Base-by-base conservation (phyloP, 2,888 invertebrate species). In the Zaprionus obscuricornis region DNA sequence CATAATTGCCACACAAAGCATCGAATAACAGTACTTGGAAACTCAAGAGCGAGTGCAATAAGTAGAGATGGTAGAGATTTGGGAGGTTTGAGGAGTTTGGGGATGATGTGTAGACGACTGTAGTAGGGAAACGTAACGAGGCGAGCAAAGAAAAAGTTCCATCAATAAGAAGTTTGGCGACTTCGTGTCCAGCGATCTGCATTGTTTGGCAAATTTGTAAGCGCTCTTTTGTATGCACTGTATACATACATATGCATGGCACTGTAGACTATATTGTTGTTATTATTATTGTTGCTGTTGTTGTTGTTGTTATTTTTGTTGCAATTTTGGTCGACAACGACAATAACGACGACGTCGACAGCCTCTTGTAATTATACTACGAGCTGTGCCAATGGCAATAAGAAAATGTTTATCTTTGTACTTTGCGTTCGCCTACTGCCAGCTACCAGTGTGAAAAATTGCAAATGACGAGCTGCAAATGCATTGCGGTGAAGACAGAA, bases 191-290 rank as follows among this genome's bases (percentile, higher is more conserved):
- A 67, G 77, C 73, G 79, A 79, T 79, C 81, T 74, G 76, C 76
- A 83, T 83, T 83, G 81, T 79, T 83, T 79, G 74, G 78, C 83
- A 74, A 83, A 83, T 83, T 76, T 83, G 81, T 65, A 62, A 70
- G 56, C 70, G 58, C 54, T 74, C 64, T 58, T 70, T 56, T 39
- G n/a, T 13, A 1, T 17, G 36, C 8, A 17, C 17, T n/a, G n/a
- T n/a, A n/a, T n/a, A n/a, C n/a, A n/a, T n/a, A n/a, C n/a, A n/a
- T n/a, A n/a, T n/a, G n/a, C n/a, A n/a, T n/a, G n/a, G n/a, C n/a
- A n/a, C n/a, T n/a, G n/a, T n/a, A n/a, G n/a, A n/a, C n/a, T n/a
- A n/a, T 31, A 27, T 18, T 26, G 16, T n/a, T 46, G 39, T 31
- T 54, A 33, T 1, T 34, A 29, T 8, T 29, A 36, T 4, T 37